These are phyloP conservation scores for Aspidiotus rigidus DNA, from an alignment of 2,888 invertebrate genomes.

Conservation along the genomic window DNA sequence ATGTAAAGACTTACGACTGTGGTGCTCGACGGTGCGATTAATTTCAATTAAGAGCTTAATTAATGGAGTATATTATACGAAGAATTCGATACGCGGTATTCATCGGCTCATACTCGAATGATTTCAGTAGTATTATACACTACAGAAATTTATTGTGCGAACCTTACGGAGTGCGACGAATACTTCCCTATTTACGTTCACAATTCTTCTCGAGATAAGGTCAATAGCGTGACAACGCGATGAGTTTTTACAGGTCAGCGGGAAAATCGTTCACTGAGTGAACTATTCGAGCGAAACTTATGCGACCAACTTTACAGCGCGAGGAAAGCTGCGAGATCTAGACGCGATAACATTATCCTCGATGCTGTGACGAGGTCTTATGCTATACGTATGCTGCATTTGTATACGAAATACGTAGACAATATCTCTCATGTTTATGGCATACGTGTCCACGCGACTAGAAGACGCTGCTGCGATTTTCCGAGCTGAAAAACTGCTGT, in stretches of 20 bases:
- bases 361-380: neutral
- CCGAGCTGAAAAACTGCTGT: too few species aligned
- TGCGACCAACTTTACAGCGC: neutral
- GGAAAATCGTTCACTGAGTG: neutral
- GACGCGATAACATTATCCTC: too few species aligned
- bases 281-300: constrained; percentile 1
- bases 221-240: constrained; percentile 2
- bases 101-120: too few species aligned
- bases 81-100: neutral
- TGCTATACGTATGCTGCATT: neutral
- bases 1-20: neutral
- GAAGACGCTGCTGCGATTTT: too few species aligned
- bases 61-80: neutral
- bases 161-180: neutral
- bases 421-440: too few species aligned
- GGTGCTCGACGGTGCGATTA: neutral
- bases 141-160: neutral
- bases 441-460: too few species aligned
- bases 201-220: neutral
- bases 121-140: too few species aligned
- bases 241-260: neutral
- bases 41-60: constrained; percentile 1
- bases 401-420: too few species aligned
- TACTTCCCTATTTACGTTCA: neutral
- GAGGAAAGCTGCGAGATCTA: too few species aligned